Percentiles rank a stretch among this genome's conserved stretches.
phyloP scores from a whole-genome alignment of 2,797 vertebrate genomes.

The Smutsia temminckii region DNA sequence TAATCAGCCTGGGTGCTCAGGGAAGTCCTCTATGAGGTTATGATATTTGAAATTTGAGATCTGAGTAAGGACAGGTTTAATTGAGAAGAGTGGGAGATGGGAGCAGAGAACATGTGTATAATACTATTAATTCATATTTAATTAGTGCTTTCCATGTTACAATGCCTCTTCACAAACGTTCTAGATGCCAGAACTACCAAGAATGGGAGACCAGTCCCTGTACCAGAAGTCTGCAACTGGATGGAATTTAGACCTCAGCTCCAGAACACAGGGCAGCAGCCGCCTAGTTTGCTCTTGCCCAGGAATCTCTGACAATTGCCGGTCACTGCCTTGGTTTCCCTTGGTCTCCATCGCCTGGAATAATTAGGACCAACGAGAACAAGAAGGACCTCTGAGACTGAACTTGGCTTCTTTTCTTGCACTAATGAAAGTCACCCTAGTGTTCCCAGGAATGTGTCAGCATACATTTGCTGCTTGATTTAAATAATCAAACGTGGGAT shows the following conservation, averaged over 20 bases:
- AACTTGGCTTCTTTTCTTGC: slow-evolving; percentile 4
- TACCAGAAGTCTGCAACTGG: background rate
- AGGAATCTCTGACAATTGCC: background rate
- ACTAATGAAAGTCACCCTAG: slow-evolving; percentile 46
- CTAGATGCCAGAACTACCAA: background rate
- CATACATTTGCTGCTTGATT: slow-evolving; percentile 41
- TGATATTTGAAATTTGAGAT: background rate
- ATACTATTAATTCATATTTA: background rate
- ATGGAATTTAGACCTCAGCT: background rate
- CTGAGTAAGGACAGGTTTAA: background rate
- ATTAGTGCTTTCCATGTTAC: background rate
- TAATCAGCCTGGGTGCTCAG: background rate
- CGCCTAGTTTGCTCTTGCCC: background rate
- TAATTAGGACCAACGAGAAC: background rate
- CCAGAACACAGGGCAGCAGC: background rate
- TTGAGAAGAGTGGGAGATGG: background rate
- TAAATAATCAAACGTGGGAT: background rate
- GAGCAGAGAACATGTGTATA: background rate
- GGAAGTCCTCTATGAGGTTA: background rate
- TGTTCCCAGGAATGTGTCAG: slow-evolving; percentile 20
- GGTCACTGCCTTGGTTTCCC: background rate
- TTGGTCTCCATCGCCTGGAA: slow-evolving; percentile 18
- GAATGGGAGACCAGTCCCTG: background rate
- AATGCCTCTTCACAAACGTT: background rate
- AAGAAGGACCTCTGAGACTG: background rate